A percentile compares a stretch with the other conserved stretches of the same genome.
Conservation (phyloP, 1,140 invertebrate species). For the Odontomachus brunneus region DNA sequence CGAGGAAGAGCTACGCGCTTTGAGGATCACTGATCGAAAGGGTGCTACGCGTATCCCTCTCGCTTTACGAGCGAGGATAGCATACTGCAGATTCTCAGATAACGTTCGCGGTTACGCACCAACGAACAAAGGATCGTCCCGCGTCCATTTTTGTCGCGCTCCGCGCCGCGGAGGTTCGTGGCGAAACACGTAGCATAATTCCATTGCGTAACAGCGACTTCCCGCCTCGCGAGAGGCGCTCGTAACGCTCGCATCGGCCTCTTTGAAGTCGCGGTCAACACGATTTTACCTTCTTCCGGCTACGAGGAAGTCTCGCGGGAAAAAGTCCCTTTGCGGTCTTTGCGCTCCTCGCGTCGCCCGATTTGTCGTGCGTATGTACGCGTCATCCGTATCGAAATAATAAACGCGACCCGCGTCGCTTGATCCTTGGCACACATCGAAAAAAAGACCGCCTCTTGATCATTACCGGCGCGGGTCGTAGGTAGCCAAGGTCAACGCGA, state of each 20-base stretch:
- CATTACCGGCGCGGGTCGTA: conserved; percentile 30
- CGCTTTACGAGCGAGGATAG: conserved; percentile 24
- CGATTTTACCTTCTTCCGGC: conserved; percentile 46
- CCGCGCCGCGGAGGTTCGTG: conserved; percentile 19
- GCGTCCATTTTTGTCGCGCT: conserved; percentile 65
- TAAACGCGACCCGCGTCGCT: neutral
- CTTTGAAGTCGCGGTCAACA: conserved; percentile 32
- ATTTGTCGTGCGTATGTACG: too few species aligned
- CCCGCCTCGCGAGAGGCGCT: conserved; percentile 7
- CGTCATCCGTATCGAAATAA: neutral
- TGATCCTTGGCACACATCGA: conserved; percentile 17
- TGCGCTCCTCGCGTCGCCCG: too few species aligned
- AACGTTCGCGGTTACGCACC: conserved; percentile 57
- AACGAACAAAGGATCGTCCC: conserved; percentile 68
- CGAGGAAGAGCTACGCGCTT: neutral
- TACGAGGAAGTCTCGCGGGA: neutral
- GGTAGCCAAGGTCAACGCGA: conserved; percentile 50
- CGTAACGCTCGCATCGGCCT: neutral
- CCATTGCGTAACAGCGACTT: conserved; percentile 30
- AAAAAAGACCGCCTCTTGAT: conserved; percentile 29
- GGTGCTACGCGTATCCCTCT: conserved; percentile 1
- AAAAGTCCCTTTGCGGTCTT: too few species aligned
- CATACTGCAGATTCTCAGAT: conserved; percentile 43
- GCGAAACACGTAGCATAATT: conserved; percentile 30
- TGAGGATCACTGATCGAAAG: neutral